phyloP scores from a whole-genome alignment of 2,797 vertebrate genomes.

The Lagothrix lagotricha region DNA sequence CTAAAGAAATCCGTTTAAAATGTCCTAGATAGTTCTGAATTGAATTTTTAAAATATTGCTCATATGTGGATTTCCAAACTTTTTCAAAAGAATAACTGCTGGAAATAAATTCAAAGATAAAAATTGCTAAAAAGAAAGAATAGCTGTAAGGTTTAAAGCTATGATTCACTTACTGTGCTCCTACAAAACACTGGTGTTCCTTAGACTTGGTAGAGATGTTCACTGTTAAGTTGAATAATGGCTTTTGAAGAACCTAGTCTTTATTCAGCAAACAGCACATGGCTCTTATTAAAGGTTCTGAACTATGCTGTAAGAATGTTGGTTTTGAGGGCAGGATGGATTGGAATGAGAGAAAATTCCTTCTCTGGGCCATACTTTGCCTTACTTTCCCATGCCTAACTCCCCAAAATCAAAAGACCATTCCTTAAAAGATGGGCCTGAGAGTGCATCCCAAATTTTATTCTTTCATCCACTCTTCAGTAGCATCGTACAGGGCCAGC shows the following conservation, averaged over 20 bases:
- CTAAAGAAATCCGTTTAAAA: slow-evolving; percentile 45
- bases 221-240: background rate
- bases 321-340: background rate
- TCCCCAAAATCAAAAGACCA: background rate
- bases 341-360: background rate
- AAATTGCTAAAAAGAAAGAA: slow-evolving; percentile 5
- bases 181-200: background rate
- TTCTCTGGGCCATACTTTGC: background rate
- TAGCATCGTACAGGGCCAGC: background rate
- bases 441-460: background rate
- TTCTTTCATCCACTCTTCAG: background rate
- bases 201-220: background rate
- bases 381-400: background rate
- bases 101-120: slow-evolving; percentile 37
- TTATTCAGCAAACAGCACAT: background rate
- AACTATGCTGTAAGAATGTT: background rate
- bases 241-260: slow-evolving; percentile 7
- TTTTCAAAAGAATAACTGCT: slow-evolving; percentile 44
- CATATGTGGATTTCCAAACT: background rate
- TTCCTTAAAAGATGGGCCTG: background rate
- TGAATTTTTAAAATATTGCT: background rate
- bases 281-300: background rate
- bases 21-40: slow-evolving; percentile 40
- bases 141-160: background rate
- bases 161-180: background rate